A percentile compares a stretch with the other conserved stretches of the same genome.
Conservation (phyloP, 2,113 vertebrate species). For the Catharus bicknelli region DNA sequence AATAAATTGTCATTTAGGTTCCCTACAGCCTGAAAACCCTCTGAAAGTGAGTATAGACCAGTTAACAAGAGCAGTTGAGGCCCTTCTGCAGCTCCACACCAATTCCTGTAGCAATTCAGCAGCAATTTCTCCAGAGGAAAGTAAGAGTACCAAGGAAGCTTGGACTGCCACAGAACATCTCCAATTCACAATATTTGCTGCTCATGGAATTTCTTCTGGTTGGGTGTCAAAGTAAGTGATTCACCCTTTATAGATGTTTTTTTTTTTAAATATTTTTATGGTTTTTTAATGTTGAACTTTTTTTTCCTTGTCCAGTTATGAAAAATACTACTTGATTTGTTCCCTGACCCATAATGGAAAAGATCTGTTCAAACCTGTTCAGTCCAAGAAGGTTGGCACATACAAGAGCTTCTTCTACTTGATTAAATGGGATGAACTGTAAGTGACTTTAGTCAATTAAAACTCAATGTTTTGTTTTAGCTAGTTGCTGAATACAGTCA, state of each 20-base stretch:
- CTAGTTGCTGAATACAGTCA: background rate
- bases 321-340: constrained; percentile 95
- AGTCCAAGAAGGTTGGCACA: constrained; percentile 95
- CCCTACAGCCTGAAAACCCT: constrained; percentile 69
- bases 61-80: constrained; percentile 86
- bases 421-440: constrained; percentile 98
- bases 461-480: background rate
- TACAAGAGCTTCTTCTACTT: constrained; percentile 97
- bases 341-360: constrained; percentile 92
- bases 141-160: constrained; percentile 79
- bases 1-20: constrained; percentile 62
- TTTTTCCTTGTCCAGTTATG: constrained; percentile 79
- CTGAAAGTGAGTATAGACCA: constrained; percentile 81
- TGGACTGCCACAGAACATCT: constrained; percentile 89
- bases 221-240: constrained; percentile 93
- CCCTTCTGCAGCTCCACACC: constrained; percentile 85
- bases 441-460: constrained; percentile 70
- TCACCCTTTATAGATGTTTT: background rate
- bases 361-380: constrained; percentile 95
- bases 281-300: background rate
- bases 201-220: constrained; percentile 86
- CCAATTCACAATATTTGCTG: constrained; percentile 91
- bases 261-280: background rate
- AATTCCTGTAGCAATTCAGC: constrained; percentile 69
- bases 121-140: constrained; percentile 28